Conservation (phyloP, 2,113 vertebrate genomes). For the Stegastes partitus region DNA sequence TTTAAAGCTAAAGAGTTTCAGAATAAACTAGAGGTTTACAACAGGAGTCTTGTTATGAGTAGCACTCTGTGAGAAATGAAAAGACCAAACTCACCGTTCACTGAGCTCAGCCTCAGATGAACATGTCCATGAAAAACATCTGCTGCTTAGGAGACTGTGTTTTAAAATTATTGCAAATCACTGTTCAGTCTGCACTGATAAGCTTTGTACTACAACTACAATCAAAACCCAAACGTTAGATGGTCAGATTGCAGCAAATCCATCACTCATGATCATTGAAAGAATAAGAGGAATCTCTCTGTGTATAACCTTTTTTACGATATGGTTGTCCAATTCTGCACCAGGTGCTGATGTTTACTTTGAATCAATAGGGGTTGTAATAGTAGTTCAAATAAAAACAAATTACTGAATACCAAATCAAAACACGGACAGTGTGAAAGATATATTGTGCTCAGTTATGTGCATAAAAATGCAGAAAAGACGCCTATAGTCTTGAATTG, state of each 20-base stretch:
- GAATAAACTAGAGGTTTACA: conserved; percentile 16
- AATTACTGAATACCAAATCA: background rate
- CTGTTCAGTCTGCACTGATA: conserved; percentile 27
- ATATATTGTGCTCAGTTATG: background rate
- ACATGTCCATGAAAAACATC: conserved; percentile 53
- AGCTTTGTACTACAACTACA: conserved; percentile 4
- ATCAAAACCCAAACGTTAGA: background rate
- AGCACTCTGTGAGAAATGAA: conserved; percentile 23
- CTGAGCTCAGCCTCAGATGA: conserved; percentile 21
- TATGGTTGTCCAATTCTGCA: no score
- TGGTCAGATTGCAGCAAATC: conserved; percentile 12
- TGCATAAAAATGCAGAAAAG: background rate
- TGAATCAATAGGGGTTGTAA: background rate
- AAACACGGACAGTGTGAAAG: background rate
- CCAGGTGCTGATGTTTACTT: background rate
- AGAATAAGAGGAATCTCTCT: conserved; percentile 7
- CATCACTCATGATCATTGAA: background rate
- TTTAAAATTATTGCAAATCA: conserved; percentile 42
- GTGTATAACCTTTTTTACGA: background rate
- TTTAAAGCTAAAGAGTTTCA: conserved; percentile 30
- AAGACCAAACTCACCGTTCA: conserved; percentile 38
- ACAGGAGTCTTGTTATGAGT: background rate
- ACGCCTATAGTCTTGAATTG: background rate
- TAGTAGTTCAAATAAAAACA: background rate
- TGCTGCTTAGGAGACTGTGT: conserved; percentile 59